Evolutionary conservation across 2,113 vertebrate species (phyloP).

Genomic region (Genyomyrus donnyi): DNA sequence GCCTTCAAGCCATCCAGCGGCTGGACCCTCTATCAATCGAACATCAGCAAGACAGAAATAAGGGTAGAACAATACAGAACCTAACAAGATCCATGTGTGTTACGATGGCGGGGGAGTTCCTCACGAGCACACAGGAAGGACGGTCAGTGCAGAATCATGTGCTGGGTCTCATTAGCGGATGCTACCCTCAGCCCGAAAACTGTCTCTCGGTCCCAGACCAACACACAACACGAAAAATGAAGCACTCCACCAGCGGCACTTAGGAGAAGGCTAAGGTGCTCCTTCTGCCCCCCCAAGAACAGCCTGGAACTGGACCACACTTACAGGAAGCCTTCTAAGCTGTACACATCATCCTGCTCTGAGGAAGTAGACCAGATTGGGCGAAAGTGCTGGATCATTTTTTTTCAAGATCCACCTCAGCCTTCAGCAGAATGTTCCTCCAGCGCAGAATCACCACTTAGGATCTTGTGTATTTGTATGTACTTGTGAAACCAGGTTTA

Average conservation of each 20-base stretch:
- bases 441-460: not conserved
- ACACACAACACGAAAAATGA: not conserved
- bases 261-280: not conserved
- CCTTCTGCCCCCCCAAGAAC: not conserved
- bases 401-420: not conserved
- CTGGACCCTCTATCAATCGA: not conserved
- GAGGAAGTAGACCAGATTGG: not conserved
- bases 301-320: not conserved
- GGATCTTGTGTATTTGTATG: not conserved
- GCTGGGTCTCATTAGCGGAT: not conserved
- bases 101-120: not conserved
- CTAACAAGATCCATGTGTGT: not conserved
- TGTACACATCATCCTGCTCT: not conserved
- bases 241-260: not conserved
- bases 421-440: not conserved
- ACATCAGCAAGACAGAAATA: not conserved
- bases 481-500: not conserved
- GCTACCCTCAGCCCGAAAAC: not conserved
- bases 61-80: not conserved
- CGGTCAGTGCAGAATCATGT: not conserved
- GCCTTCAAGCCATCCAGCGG: not conserved
- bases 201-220: not conserved
- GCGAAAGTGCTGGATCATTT: not conserved
- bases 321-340: not conserved
- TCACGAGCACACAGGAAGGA: not conserved